Base-by-base conservation (phyloP, 1,140 invertebrate species). In the Acromyrmex echinatior region DNA sequence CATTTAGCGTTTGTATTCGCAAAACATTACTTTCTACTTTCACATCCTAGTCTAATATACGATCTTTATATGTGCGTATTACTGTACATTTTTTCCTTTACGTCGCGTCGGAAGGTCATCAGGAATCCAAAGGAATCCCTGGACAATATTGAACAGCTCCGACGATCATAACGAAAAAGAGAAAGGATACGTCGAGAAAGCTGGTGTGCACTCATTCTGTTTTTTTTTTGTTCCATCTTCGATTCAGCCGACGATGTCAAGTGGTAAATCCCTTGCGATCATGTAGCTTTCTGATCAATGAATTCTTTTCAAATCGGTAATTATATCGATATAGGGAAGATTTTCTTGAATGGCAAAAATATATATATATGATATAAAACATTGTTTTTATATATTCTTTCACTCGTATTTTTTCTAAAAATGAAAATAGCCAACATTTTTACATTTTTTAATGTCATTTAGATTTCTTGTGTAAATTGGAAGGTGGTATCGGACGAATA, bases 21-120 rank as follows among this genome's bases (percentile, higher is more conserved):
- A 28, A 71, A 74, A 62, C 35, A 45, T 65, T 74, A 71, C 88
- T 90, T 90, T 90, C 88, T 89, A 90, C 87, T 90, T 90, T 90
- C 88, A 82, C 88, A 71, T 88, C 79, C 31, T 35, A 25, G 49
- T 18, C 56, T 74, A 74, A 71, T 73, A 35, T 53, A 45, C 45
- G 18, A 73, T 84, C n/a, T 56, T 80, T n/a, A 80, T 68, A 49
- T 18, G 62, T n/a, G 62, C 28, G 28, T 51, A 51, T 3, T 28
- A 14, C 5, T 12, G 28, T n/a, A 28, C 14, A n/a, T 45, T 66
- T 68, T 70, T 70, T 66, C 14, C 35, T 62, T 21, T 21, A 45
- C 10, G 39, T 45, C 21, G n/a, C 58, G 35, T 80, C 49, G 78
- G 49, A 68, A 70, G 78, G 78, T 80, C 49, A 66, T 80, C 77